Evolutionary conservation across 2,113 vertebrate genomes (phyloP), one percentile per base, ranked within the genome.

Genomic region (Sakesphorus luctuosus): DNA sequence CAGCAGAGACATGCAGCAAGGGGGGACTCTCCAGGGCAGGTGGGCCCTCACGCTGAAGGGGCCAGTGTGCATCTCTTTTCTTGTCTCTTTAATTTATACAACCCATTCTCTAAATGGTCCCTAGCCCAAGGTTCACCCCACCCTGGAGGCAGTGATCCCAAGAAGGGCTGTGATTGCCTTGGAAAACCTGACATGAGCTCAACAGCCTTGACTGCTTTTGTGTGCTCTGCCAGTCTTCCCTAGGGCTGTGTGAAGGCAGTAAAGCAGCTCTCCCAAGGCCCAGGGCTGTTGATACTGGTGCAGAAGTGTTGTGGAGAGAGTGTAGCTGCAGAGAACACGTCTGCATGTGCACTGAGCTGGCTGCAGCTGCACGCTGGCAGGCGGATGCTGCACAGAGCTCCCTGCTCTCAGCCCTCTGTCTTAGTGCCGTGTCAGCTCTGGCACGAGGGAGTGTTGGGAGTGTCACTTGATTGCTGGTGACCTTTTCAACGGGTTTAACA

Each of bases 401-500:
- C 29, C 44, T 67, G 71, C 78, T 84, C 43, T 14, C 35, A 58
- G 55, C 74, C 1, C 0, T 38, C 40, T 73, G 68, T 55, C 73
- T 50, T 49, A 46, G 13, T 91, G 72, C 83, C 85, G 71, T 59
- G 44, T 82, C 90, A 50, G 21, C 10, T 2, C 47, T 89, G 61
- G 81, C 88, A 63, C 8, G 1, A 59, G 73, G 94, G 94, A 94
- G 95, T 80, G 94, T 40, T 9, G 88, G 96, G 88, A 96, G 96
- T 86, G 94, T 80, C 10, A 0, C 87, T 82, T 74, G 80, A 43
- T 87, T 94, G 61, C 93, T 78, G 58, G 56, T 92, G 96, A 89
- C 95, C 93, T 94, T 95, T 95, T 89, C 77, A 73, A 72, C 89
- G 89, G 87, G 81, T 95, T 94, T 78, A 94, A 82, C 96, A 94